Conservation (phyloP, 2,797 vertebrate genomes). For the Knipowitschia caucasica region DNA sequence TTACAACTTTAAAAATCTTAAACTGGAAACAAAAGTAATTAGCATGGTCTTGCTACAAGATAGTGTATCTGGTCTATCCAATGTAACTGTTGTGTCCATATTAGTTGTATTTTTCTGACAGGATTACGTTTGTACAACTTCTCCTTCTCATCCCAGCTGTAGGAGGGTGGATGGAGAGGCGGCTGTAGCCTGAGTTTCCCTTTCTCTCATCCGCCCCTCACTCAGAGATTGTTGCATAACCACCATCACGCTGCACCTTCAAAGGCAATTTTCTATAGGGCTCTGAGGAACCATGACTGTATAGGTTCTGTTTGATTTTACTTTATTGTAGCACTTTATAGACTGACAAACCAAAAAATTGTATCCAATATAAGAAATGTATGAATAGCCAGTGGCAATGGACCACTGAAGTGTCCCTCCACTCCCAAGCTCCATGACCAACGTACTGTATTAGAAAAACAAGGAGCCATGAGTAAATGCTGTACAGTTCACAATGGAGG, state of each 20-base stretch:
- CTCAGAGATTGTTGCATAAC: slow-evolving; percentile 54
- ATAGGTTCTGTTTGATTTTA: background rate
- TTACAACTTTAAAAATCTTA: slow-evolving; percentile 21
- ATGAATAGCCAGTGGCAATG: background rate
- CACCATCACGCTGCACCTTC: slow-evolving; percentile 22
- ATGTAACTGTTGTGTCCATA: too few relatives aligned
- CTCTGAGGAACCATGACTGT: slow-evolving; percentile 6
- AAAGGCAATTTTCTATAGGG: slow-evolving; percentile 19
- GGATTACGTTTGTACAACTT: slow-evolving; percentile 12
- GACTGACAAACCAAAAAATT: background rate
- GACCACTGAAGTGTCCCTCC: background rate
- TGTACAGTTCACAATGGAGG: slow-evolving; percentile 6
- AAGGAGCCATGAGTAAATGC: background rate
- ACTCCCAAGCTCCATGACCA: background rate
- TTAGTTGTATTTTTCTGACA: slow-evolving; percentile 14
- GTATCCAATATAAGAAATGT: background rate
- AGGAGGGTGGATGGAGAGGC: slow-evolving; percentile 35
- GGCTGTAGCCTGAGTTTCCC: slow-evolving; percentile 39
- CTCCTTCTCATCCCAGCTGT: slow-evolving; percentile 27
- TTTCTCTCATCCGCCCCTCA: slow-evolving; percentile 36
- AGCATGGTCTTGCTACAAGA: too few relatives aligned
- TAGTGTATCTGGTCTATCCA: too few relatives aligned
- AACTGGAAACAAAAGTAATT: slow-evolving; percentile 8
- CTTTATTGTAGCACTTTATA: slow-evolving; percentile 2
- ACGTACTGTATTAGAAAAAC: background rate